Base-by-base conservation (phyloP, 2,888 invertebrate species). In the Vanessa cardui region DNA sequence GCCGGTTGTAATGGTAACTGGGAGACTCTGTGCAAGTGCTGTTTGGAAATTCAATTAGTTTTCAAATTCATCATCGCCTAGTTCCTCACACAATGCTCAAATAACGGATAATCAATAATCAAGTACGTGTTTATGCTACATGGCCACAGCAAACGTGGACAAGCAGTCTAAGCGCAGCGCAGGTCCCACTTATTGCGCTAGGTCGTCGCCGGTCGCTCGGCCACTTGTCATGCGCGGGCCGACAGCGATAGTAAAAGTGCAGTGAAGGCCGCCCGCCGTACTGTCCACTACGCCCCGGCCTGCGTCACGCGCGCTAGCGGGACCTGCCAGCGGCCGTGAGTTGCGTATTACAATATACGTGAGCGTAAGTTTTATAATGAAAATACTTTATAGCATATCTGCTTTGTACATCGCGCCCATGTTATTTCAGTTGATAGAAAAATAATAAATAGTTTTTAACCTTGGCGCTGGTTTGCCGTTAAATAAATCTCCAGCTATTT, bases 201-300 rank as follows among this genome's bases (percentile, higher is more conserved):
- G 12, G 39, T 39, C 39, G 39, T 3, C 26, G 26, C 26, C 2
- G 4, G 1, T 39, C 39, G 39, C 39, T 39, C 12, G 39, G 12
- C 39, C 12, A 39, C 39, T 66, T 50, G 58, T 20, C 8, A 66
- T 66, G 58, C 62, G 33, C 18, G 47, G 21, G 7, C 20, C 63
- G 47, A 46, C 16, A 20, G 31, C 58, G 62, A 66, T 62, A 66
- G 66, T 66, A 44, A 62, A 39, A 61, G 66, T 66, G 66, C 47
- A 31, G 16, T 59, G 66, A 66, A 65, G 66, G 66, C 49, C 62
- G 61, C 47, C 9, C 39, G 9, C 39, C 39, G 39, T 12, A 12
- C 39, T 0, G 39, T 12, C 0, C 39, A 39, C 39, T 39, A 12
- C 4, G 39, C 2, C 3, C 39, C 39, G 9, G 39, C 9, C 4